Base-by-base conservation (phyloP, 2,888 invertebrate genomes). In the Lasius fuliginosus region DNA sequence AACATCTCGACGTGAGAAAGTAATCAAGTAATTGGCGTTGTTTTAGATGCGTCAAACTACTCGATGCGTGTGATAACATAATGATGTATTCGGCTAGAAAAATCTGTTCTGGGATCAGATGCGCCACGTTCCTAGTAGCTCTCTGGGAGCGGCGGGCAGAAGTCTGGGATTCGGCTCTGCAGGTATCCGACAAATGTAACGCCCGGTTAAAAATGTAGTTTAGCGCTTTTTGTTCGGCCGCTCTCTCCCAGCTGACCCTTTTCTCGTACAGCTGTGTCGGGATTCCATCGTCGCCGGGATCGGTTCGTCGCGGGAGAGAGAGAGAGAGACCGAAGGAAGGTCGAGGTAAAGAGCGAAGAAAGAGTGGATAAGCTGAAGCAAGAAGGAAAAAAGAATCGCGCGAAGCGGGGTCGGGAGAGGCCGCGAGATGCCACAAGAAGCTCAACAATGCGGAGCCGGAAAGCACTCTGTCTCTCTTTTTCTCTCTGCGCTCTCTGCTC, bases 181-280 rank as follows among this genome's bases (percentile, higher is more conserved):
- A 64, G 92, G 90, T 91, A 93, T 93, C 90, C 93, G 89, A 93
- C 92, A 93, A 93, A 93, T 93, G 93, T 93, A 92, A 92, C 91
- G 88, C 87, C 86, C 85, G 75, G 75, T 84, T 88, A 94, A 93
- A 93, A 94, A 91, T 83, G 88, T 91, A 89, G 89, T 91, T 92
- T 87, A 89, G 83, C 71, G 84, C 89, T 92, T 92, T 92, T 93
- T 90, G 84, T 42, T 60, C 42, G 33, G n/a, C 36, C 64, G 27
- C 76, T 33, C 82, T 27, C 65, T 71, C 27, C 30, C 62, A 12
- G 27, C 83, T 82, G 62, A 74, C 64, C 82, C 85, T 42, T 88
- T 84, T 69, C 82, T 82, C 84, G 81, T 90, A 90, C 90, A 91
- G 86, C 88, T 87, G 92, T 90, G 89, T 89, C 84, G 86, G 82